A percentile compares a stretch with the other conserved stretches of the same genome.
These are phyloP conservation scores for Copidosoma aretas DNA, from an alignment of 2,888 invertebrate species.

Conservation along the genomic window DNA sequence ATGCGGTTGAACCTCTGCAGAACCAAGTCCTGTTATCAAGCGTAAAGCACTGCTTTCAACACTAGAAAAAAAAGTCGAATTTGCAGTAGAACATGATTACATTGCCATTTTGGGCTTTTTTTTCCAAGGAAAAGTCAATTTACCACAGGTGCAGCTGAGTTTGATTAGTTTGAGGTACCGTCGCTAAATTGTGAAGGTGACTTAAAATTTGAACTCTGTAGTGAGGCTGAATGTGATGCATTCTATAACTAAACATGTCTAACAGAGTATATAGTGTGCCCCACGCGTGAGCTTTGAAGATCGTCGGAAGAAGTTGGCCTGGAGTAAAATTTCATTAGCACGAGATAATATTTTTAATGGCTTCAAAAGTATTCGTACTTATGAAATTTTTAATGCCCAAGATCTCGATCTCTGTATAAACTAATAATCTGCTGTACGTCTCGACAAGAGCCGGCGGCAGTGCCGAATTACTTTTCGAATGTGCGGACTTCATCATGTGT, in stretches of 20 bases:
- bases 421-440: slow-evolving; percentile 90
- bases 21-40: slow-evolving; percentile 88
- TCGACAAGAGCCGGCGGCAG: slow-evolving; percentile 92
- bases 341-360: background rate
- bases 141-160: slow-evolving; percentile 92
- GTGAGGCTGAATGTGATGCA: slow-evolving; percentile 96
- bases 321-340: slow-evolving; percentile 11
- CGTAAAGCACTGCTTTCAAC: slow-evolving; percentile 89
- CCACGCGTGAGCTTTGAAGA: slow-evolving; percentile 84
- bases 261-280: slow-evolving; percentile 92
- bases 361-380: slow-evolving; percentile 27
- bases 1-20: slow-evolving; percentile 92
- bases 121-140: slow-evolving; percentile 43
- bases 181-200: slow-evolving; percentile 88
- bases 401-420: slow-evolving; percentile 96
- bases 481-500: slow-evolving; percentile 88
- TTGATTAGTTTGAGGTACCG: slow-evolving; percentile 92
- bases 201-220: slow-evolving; percentile 91
- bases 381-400: slow-evolving; percentile 96
- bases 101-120: slow-evolving; percentile 8
- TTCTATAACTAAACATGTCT: slow-evolving; percentile 96
- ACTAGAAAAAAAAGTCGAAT: slow-evolving; percentile 60
- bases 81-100: background rate
- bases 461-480: slow-evolving; percentile 83
- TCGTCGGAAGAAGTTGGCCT: slow-evolving; percentile 37